These are phyloP conservation scores for Phenacoccus solenopsis DNA, from an alignment of 1,140 invertebrate species.

Conservation along the genomic window DNA sequence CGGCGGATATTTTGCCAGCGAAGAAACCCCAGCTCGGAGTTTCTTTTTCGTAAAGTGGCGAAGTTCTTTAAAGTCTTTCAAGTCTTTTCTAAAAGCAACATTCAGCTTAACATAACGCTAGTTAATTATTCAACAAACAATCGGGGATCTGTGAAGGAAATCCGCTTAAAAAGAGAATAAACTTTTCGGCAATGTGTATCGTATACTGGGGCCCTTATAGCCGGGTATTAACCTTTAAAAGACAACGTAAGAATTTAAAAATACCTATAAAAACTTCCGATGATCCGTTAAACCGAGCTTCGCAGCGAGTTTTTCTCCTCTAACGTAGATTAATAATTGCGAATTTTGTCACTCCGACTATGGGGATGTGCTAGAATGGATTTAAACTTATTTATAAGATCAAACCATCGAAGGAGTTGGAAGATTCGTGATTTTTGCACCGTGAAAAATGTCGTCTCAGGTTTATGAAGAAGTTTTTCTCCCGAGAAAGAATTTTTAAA, in stretches of 20 bases:
- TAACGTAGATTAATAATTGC: too few relatives aligned
- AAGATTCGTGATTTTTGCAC: too few relatives aligned
- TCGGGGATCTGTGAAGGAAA: constrained; percentile 1
- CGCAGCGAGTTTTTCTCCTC: too few relatives aligned
- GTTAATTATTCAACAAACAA: constrained; percentile 17
- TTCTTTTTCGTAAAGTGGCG: background rate
- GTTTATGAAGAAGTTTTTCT: too few relatives aligned
- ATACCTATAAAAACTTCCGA: background rate
- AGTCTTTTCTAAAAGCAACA: constrained; percentile 11
- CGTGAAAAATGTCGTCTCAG: too few relatives aligned
- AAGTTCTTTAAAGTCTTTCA: constrained; percentile 13
- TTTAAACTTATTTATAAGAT: too few relatives aligned
- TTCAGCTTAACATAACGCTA: constrained; percentile 8
- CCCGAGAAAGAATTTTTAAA: too few relatives aligned
- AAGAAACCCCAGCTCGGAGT: background rate
- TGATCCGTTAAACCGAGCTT: too few relatives aligned
- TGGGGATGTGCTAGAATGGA: too few relatives aligned
- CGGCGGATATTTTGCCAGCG: background rate
- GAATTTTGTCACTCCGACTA: too few relatives aligned
- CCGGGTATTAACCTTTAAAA: background rate
- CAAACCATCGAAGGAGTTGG: too few relatives aligned
- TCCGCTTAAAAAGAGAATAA: constrained; percentile 8
- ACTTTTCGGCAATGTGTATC: background rate
- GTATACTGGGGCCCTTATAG: too few relatives aligned
- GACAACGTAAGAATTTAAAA: background rate